Base-by-base conservation (phyloP, 2,888 invertebrate genomes). In the Cloeon dipterum region DNA sequence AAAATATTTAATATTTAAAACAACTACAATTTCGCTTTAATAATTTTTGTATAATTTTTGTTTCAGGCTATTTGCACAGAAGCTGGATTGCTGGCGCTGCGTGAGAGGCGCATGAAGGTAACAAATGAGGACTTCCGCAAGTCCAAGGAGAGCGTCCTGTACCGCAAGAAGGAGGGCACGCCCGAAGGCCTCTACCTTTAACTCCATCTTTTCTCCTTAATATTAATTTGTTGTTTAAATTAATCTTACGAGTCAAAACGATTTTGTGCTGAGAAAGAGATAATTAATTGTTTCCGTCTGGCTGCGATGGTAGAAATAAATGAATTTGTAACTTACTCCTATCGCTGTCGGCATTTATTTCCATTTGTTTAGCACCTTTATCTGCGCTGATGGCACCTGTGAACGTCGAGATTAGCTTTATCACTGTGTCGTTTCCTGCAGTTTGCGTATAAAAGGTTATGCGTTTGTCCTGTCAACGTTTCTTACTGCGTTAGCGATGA, bases 91-190 rank as follows among this genome's bases (percentile, higher is more conserved):
- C 85, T 99, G 79, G 98, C 98, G 4, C 61, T 98, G 35, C 66
- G 98, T 43, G 98, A 98, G 57, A 72, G 98, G 38, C 73, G 98
- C 47, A 99, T 99, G 98, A 96, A 94, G 59, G 98, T 98, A 21
- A 98, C 91, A 42, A 94, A 93, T 62, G 96, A 98, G 58, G 98
- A 99, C 59, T 98, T 99, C 57, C 86, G 88, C 57, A 98, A 99
- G 57, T 93, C 96, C 1, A 98, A 98, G 59, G 98, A 99, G 56
- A 98, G 91, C 60, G 96, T 99, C 20, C 65, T 99, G 35, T 98
- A 98, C 55, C 73, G 96, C 41, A 98, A 98, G 66, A 96, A 98
- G 55, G 98, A 98, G 63, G 96, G 96, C 44, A 94, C 94, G 33
- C 98, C 98, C 2, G 98, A 99, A 62, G 96, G 96, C 46, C 71